phyloP scores from a whole-genome alignment of 2,113 vertebrate species.

The Dromas ardeola region DNA sequence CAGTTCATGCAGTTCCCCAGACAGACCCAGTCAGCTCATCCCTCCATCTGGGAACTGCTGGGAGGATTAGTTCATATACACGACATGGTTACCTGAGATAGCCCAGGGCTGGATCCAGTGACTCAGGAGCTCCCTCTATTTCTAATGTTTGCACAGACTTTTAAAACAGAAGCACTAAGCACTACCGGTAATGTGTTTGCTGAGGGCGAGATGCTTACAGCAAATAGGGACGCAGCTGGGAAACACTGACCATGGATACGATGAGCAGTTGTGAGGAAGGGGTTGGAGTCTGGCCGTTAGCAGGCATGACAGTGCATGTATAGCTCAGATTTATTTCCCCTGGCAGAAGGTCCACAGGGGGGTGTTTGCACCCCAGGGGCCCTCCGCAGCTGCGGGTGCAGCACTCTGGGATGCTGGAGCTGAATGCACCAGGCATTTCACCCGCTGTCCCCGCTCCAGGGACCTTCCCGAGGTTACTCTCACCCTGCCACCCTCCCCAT shows the following conservation, averaged over 20 bases:
- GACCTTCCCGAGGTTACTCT: not conserved
- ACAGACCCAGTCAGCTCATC: not conserved
- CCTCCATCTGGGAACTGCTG: not conserved
- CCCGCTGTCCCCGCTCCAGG: not conserved
- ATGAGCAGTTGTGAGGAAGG: not conserved
- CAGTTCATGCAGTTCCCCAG: not conserved
- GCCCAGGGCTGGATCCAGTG: not conserved
- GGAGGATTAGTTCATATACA: not conserved
- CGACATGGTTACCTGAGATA: slow-evolving; percentile 14
- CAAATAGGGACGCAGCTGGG: not conserved
- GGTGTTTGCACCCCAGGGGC: not conserved
- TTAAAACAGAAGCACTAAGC: not conserved
- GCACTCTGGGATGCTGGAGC: not conserved
- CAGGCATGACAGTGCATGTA: rapidly evolving
- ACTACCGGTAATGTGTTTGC: not conserved
- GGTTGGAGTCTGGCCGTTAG: not conserved
- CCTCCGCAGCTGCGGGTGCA: not conserved
- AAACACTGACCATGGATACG: not conserved
- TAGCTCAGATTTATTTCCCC: not conserved
- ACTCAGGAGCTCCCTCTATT: slow-evolving; percentile 36
- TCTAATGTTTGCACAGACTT: not conserved
- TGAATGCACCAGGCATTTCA: not conserved
- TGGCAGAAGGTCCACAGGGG: not conserved
- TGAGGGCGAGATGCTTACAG: not conserved
- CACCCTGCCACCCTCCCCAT: not conserved